Evolutionary conservation across 2,797 vertebrate genomes (phyloP).

Genomic region (Leuciscus waleckii): DNA sequence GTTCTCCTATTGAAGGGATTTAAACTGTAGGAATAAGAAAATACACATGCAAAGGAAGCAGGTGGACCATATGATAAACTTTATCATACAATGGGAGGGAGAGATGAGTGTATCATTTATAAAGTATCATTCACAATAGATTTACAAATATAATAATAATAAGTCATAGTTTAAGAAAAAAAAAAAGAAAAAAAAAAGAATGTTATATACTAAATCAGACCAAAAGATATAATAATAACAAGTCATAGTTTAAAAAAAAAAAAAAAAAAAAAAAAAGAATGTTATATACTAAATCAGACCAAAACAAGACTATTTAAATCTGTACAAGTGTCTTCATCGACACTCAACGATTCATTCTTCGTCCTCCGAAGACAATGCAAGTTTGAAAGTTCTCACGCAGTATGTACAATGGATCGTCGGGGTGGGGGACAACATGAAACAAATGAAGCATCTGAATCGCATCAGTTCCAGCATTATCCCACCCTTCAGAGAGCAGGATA

Average conservation of each 20-base stretch:
- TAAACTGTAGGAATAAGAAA: constrained; percentile 74
- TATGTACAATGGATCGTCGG: constrained; percentile 68
- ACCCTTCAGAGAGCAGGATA: constrained; percentile 57
- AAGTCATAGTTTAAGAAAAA: constrained; percentile 63
- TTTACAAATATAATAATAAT: constrained; percentile 79
- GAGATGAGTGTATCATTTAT: constrained; percentile 70
- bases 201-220: constrained; percentile 69
- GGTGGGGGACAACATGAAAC: constrained; percentile 27
- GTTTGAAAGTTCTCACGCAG: constrained; percentile 67
- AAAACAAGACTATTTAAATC: constrained; percentile 73
- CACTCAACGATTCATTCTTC: constrained; percentile 56
- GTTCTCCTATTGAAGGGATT: constrained; percentile 64
- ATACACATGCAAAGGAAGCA: constrained; percentile 78
- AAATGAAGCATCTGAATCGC: constrained; percentile 28
- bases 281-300: constrained; percentile 70
- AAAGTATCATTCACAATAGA: constrained; percentile 81
- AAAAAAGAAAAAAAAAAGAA: constrained; percentile 38
- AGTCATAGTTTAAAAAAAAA: constrained; percentile 63
- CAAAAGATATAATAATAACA: constrained; percentile 74
- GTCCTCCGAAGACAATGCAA: constrained; percentile 36
- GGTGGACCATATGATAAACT: constrained; percentile 75
- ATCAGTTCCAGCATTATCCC: constrained; percentile 51
- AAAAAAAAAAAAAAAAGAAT: constrained; percentile 46
- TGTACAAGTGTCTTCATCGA: constrained; percentile 70
- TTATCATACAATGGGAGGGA: constrained; percentile 76